These are phyloP conservation scores for Bombus pyrosoma DNA, from an alignment of 1,140 invertebrate species.

Conservation along the genomic window DNA sequence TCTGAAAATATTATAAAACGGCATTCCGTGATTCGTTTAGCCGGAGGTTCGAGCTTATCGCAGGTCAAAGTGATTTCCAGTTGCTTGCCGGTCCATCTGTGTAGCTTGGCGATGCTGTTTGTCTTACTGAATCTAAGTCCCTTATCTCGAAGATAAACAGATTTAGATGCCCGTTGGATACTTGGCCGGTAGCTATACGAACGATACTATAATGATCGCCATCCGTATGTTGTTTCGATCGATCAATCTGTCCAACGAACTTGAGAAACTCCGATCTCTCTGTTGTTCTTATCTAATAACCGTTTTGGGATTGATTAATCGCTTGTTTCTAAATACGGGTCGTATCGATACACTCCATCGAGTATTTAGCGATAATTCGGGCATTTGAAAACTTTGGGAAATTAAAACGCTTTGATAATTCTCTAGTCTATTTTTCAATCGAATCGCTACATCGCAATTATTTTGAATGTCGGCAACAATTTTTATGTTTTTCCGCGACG, in stretches of 20 bases:
- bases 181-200: constrained; percentile 25
- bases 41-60: not conserved
- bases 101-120: not conserved
- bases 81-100: constrained; percentile 19
- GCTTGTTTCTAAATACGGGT: not conserved
- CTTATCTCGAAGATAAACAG: constrained; percentile 57
- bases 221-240: constrained; percentile 4
- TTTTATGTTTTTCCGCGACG: not conserved
- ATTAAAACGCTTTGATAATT: not conserved
- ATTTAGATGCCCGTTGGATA: constrained; percentile 26
- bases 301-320: not conserved
- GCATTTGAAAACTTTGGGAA: not conserved
- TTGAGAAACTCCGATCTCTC: not conserved
- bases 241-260: constrained; percentile 19
- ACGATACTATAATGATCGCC: constrained; percentile 30
- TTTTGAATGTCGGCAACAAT: not conserved
- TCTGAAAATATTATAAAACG: too few species aligned
- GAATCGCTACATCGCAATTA: not conserved
- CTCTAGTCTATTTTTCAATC: too few species aligned
- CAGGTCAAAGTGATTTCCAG: constrained; percentile 34
- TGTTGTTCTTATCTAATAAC: not conserved
- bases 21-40: constrained; percentile 8
- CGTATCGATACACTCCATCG: not conserved
- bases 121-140: constrained; percentile 29
- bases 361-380: too few species aligned